A percentile compares a stretch with the other conserved stretches of the same genome.
Conservation (phyloP, 2,888 invertebrate species). For the Netelia virgata region DNA sequence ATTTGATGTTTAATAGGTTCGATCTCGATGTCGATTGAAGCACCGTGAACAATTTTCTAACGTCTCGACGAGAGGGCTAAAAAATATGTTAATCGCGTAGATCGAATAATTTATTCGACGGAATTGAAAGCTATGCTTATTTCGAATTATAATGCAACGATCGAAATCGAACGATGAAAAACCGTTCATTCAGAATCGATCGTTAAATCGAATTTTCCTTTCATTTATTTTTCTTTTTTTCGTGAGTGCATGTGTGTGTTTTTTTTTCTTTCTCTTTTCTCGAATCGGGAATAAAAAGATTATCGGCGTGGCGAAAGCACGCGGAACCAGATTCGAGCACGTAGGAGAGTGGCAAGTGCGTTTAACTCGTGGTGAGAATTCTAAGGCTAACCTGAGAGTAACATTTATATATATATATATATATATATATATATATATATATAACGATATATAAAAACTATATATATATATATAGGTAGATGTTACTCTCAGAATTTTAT, state of each 20-base stretch:
- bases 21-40: too few relatives aligned
- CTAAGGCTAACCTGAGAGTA: slow-evolving; percentile 14
- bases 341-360: slow-evolving; percentile 56
- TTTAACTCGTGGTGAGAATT: slow-evolving; percentile 55
- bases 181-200: slow-evolving; percentile 18
- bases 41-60: too few relatives aligned
- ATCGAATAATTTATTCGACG: slow-evolving; percentile 35
- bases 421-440: slow-evolving; percentile 26
- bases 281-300: slow-evolving; percentile 10
- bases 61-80: not conserved
- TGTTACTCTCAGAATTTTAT: not conserved
- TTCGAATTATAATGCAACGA: slow-evolving; percentile 44
- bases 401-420: slow-evolving; percentile 20
- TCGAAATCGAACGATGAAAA: slow-evolving; percentile 9
- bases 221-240: not conserved
- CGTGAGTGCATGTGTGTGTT: not conserved
- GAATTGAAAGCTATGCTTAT: slow-evolving; percentile 31
- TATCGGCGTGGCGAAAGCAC: slow-evolving; percentile 41
- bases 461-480: slow-evolving; percentile 8
- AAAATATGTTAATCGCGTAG: slow-evolving; percentile 24
- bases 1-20: not conserved
- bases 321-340: slow-evolving; percentile 49
- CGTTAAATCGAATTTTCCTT: slow-evolving; percentile 36
- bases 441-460: not conserved
- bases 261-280: too few relatives aligned